phyloP scores from a whole-genome alignment of 2,113 vertebrate species.

The Platanista minor region DNA sequence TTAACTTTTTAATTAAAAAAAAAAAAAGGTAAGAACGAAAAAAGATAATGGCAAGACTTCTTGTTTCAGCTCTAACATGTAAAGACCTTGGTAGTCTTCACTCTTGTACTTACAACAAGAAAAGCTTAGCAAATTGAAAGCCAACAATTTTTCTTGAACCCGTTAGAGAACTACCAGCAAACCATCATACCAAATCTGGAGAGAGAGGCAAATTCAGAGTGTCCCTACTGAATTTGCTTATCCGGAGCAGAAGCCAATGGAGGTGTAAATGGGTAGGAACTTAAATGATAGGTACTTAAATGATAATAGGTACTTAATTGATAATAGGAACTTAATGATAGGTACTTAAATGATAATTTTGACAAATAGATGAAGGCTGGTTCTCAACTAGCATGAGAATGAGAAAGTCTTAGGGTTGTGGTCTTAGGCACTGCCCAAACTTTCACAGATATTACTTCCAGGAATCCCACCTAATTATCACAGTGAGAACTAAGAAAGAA shows the following conservation, averaged over 20 bases:
- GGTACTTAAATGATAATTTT: background rate
- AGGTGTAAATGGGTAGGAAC: background rate
- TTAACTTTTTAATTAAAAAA: background rate
- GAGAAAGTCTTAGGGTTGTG: background rate
- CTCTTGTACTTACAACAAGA: background rate
- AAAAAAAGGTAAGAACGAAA: background rate
- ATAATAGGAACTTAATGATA: too few relatives aligned
- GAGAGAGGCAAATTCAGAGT: background rate
- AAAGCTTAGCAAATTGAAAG: background rate
- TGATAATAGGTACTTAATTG: background rate
- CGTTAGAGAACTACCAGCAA: background rate
- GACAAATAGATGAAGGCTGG: background rate
- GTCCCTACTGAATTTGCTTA: background rate
- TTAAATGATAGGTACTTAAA: too few relatives aligned
- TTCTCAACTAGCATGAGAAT: background rate
- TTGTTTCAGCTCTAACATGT: background rate
- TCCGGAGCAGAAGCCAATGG: background rate
- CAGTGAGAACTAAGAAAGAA: background rate
- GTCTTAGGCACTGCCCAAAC: background rate
- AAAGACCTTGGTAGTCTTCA: background rate
- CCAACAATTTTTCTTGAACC: background rate
- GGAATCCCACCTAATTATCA: background rate
- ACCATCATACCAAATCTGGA: background rate
- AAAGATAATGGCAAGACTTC: background rate
- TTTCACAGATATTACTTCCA: background rate